These are phyloP conservation scores for Drosophila kepulauana DNA, from an alignment of 1,140 invertebrate genomes.

Conservation along the genomic window DNA sequence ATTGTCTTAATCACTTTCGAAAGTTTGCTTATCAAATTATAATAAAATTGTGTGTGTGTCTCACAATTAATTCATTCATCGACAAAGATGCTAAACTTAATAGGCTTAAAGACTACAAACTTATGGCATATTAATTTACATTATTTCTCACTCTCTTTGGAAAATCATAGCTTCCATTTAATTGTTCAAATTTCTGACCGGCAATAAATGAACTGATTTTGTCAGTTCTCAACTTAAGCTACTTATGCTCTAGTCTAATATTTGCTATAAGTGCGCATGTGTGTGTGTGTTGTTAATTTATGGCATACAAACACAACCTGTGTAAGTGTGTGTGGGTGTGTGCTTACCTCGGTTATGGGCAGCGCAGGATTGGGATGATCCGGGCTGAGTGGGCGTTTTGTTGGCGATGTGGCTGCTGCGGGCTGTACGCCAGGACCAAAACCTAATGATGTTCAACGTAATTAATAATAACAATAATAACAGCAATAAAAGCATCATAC, in stretches of 20 bases:
- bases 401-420: constrained; percentile 85
- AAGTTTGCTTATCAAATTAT: background rate
- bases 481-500: too few species aligned
- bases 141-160: background rate
- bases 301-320: background rate
- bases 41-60: background rate
- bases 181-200: constrained; percentile 13
- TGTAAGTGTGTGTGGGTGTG: background rate
- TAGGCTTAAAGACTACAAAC: background rate
- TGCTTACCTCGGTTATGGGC: constrained; percentile 87
- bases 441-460: constrained; percentile 77
- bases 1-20: background rate
- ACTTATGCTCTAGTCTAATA: constrained; percentile 23
- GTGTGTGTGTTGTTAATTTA: constrained; percentile 33
- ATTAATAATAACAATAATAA: constrained; percentile 12
- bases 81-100: background rate
- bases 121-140: background rate
- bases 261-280: constrained; percentile 31
- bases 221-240: constrained; percentile 27
- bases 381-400: constrained; percentile 86
- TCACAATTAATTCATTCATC: background rate
- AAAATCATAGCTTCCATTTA: constrained; percentile 4
- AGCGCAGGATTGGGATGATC: constrained; percentile 88
- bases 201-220: constrained; percentile 70
- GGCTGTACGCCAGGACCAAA: constrained; percentile 85